These are phyloP conservation scores for Linepithema humile DNA, from an alignment of 1,140 invertebrate species.

Conservation along the genomic window DNA sequence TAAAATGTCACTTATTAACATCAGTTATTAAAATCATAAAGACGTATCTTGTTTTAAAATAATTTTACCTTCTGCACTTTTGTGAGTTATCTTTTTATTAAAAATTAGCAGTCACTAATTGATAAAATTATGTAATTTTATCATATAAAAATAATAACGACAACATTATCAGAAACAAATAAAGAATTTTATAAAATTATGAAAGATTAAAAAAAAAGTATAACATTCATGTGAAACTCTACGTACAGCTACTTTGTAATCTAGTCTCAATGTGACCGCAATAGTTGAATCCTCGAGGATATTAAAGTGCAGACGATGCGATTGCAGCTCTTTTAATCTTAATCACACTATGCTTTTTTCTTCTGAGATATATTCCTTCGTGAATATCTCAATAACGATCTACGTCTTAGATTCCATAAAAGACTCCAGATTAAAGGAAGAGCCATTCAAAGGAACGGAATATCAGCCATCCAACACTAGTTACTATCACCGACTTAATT, in stretches of 20 bases:
- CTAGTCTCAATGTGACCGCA: neutral
- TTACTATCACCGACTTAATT: neutral
- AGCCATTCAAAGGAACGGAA: constrained; percentile 20
- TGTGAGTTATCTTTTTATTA: neutral
- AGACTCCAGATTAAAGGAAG: constrained; percentile 29
- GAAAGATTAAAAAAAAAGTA: neutral
- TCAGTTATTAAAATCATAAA: neutral
- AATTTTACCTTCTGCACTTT: neutral
- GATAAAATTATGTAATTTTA: neutral
- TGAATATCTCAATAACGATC: constrained; percentile 46
- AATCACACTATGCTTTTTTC: neutral
- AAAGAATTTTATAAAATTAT: neutral
- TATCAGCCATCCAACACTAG: constrained; percentile 6
- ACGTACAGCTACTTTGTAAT: too few relatives aligned
- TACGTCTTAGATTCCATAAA: neutral
- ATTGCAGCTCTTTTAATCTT: constrained; percentile 45
- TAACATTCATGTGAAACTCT: neutral
- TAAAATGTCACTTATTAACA: neutral
- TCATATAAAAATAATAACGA: neutral
- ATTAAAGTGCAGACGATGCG: constrained; percentile 21
- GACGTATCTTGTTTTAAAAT: neutral
- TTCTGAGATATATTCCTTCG: neutral
- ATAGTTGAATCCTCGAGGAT: neutral
- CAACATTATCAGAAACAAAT: neutral
- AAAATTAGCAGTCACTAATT: neutral